Conservation (phyloP, 2,888 invertebrate species). For the Tetragnatha montana region DNA sequence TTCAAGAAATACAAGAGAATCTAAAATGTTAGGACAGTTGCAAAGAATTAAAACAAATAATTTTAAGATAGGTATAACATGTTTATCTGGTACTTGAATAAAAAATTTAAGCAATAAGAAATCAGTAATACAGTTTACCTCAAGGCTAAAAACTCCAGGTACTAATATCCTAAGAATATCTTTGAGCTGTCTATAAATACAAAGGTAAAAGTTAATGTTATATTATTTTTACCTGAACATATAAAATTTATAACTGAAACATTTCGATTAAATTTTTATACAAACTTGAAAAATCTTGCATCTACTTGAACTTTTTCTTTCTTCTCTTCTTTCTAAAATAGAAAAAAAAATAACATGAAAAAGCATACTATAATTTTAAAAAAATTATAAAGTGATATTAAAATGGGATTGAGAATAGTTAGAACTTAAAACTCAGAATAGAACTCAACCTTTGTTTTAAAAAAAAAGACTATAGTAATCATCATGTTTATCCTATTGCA, state of each 20-base stretch:
- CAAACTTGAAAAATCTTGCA: slow-evolving; percentile 61
- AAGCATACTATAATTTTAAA: no score
- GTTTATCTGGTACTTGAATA: no score
- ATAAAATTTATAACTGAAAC: background rate
- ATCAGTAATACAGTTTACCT: slow-evolving; percentile 35
- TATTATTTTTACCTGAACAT: background rate
- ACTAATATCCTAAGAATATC: slow-evolving; percentile 65
- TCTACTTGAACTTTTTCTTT: slow-evolving; percentile 69
- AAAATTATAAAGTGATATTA: no score
- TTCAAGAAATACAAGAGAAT: no score
- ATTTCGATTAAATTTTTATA: slow-evolving; percentile 2
- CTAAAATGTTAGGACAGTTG: no score
- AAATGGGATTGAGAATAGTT: no score
- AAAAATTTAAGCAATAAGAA: background rate
- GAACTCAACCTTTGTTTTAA: no score
- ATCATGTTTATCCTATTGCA: no score
- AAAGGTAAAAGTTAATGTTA: background rate
- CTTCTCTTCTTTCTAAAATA: slow-evolving; percentile 67
- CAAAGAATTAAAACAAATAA: no score
- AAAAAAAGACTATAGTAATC: no score
- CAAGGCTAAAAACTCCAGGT: slow-evolving; percentile 64
- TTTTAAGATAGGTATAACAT: no score
- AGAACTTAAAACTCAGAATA: no score
- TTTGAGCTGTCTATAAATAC: slow-evolving; percentile 59
- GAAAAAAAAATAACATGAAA: background rate